Evolutionary conservation across 2,888 invertebrate genomes (phyloP).

Genomic region (Papilio demoleus): DNA sequence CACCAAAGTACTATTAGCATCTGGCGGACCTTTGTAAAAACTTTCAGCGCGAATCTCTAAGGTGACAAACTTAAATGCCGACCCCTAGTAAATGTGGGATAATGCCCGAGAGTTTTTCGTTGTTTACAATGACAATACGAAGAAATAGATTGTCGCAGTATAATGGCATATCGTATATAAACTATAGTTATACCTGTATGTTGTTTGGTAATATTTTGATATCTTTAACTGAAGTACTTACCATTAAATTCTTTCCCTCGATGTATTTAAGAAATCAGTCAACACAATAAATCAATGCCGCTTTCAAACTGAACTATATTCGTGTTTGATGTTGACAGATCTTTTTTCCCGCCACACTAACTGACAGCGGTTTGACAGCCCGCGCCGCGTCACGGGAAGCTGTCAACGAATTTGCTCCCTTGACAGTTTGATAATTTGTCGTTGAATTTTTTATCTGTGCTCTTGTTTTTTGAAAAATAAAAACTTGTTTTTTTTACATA

Average conservation of each 20-base stretch:
- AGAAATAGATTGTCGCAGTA: no score
- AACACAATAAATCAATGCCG: constrained; percentile 37
- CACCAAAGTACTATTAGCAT: no score
- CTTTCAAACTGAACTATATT: constrained; percentile 14
- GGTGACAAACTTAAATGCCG: no score
- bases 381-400: constrained; percentile 42
- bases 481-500: not conserved
- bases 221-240: no score
- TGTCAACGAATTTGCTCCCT: constrained; percentile 39
- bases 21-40: no score
- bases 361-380: constrained; percentile 41
- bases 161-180: no score
- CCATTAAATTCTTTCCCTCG: not conserved
- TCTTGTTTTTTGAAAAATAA: constrained; percentile 29
- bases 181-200: no score
- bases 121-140: no score
- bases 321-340: constrained; percentile 29
- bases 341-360: constrained; percentile 26
- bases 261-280: constrained; percentile 19
- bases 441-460: constrained; percentile 22
- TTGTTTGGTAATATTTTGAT: no score
- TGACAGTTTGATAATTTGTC: constrained; percentile 34
- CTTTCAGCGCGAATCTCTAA: no score
- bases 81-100: no score
- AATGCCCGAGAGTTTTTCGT: no score